Conservation (phyloP, 2,888 invertebrate genomes). For the Cremastinae sp. region DNA sequence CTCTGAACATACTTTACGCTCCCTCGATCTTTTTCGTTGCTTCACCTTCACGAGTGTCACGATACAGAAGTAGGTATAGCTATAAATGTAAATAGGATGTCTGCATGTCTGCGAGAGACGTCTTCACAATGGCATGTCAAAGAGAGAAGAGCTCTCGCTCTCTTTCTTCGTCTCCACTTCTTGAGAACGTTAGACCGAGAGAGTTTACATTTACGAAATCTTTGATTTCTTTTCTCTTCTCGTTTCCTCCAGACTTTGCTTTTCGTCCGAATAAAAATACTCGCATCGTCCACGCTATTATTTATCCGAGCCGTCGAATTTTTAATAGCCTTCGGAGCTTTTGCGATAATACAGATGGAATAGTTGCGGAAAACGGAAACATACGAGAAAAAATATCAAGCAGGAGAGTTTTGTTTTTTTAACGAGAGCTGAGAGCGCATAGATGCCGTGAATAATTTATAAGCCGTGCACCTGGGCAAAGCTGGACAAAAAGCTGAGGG, state of each 20-base stretch:
- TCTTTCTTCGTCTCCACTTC: conserved; percentile 10
- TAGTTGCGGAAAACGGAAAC: background rate
- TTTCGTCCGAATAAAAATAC: conserved; percentile 34
- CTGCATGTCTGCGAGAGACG: conserved; percentile 73
- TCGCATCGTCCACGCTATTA: conserved; percentile 31
- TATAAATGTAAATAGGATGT: conserved; percentile 77
- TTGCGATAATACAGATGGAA: background rate
- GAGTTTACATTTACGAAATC: conserved; percentile 21
- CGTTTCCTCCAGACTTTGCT: conserved; percentile 60
- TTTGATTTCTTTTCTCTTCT: conserved; percentile 37
- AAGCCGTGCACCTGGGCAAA: conserved; percentile 29
- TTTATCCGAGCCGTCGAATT: conserved; percentile 42
- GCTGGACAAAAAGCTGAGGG: conserved; percentile 4
- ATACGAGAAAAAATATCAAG: conserved; percentile 8
- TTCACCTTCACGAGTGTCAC: conserved; percentile 65
- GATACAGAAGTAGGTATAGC: conserved; percentile 70
- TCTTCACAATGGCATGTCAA: conserved; percentile 73
- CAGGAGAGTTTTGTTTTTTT: conserved; percentile 25
- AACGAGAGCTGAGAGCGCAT: background rate
- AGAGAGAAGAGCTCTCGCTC: conserved; percentile 27
- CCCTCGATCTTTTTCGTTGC: conserved; percentile 47
- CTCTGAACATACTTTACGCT: conserved; percentile 34
- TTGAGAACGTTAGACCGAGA: conserved; percentile 26
- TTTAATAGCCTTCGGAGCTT: conserved; percentile 26
- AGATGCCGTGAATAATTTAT: conserved; percentile 33